These are phyloP conservation scores for Drosophila lutescens DNA, from an alignment of 2,888 invertebrate species.

Conservation along the genomic window DNA sequence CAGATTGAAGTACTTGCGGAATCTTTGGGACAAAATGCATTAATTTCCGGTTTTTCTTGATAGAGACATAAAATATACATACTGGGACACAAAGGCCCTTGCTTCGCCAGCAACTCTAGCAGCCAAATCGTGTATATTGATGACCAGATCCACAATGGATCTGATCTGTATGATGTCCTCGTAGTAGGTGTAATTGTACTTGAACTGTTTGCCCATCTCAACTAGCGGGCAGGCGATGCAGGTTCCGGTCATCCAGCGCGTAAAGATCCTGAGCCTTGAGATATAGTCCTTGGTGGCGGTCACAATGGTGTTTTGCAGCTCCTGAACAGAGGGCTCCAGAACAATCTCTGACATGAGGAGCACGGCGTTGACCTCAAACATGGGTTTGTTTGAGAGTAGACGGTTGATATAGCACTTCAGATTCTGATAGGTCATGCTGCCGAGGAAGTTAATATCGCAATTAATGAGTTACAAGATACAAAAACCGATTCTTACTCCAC, in stretches of 20 bases:
- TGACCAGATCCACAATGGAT: conserved; percentile 88
- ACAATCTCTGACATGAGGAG: conserved; percentile 91
- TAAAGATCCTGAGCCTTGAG: conserved; percentile 90
- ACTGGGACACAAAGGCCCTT: conserved; percentile 80
- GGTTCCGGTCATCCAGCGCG: conserved; percentile 94
- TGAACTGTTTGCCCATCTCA: conserved; percentile 83
- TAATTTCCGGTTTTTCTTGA: too few species aligned
- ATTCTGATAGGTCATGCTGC: conserved; percentile 88
- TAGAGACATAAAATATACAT: conserved; percentile 22
- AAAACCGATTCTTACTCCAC: conserved; percentile 84
- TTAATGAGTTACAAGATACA: neutral
- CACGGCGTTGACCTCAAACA: conserved; percentile 92
- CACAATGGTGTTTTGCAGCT: conserved; percentile 91
- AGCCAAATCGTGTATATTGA: conserved; percentile 88
- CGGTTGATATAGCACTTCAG: conserved; percentile 88
- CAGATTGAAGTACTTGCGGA: conserved; percentile 90
- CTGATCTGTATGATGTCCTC: conserved; percentile 90
- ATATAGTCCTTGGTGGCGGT: conserved; percentile 91
- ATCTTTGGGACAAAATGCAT: conserved; percentile 84
- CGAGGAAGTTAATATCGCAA: neutral
- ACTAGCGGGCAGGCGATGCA: conserved; percentile 88
- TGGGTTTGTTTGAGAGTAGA: conserved; percentile 86
- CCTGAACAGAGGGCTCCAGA: conserved; percentile 89
- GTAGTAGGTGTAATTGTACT: conserved; percentile 90
- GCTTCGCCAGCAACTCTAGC: conserved; percentile 88